These are phyloP conservation scores for Tetranychus truncatus DNA, from an alignment of 2,888 invertebrate species.

Conservation along the genomic window DNA sequence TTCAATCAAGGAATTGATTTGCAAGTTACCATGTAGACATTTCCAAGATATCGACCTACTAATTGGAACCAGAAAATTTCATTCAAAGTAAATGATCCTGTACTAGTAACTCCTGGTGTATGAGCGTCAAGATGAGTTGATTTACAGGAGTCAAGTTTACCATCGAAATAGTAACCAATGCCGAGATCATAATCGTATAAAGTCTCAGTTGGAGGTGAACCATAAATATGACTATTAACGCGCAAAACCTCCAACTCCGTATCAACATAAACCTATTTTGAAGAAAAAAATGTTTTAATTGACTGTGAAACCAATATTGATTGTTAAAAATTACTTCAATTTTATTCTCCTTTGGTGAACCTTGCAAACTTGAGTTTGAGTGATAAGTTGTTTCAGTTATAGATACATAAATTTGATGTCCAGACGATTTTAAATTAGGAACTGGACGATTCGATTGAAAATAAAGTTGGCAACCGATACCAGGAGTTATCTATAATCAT, in stretches of 20 bases:
- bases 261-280: not conserved
- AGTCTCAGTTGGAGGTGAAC: not conserved
- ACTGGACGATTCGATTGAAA: not conserved
- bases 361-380: not conserved
- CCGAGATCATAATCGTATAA: not conserved
- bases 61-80: not conserved
- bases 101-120: not conserved
- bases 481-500: not conserved
- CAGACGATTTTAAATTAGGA: not conserved
- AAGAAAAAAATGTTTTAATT: not conserved
- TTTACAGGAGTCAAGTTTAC: not conserved
- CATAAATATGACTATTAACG: not conserved
- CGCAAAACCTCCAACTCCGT: not conserved
- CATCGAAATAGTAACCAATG: not conserved
- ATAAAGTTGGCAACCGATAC: not conserved
- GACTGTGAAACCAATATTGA: not conserved
- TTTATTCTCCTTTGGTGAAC: not conserved
- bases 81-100: not conserved
- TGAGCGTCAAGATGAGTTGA: not conserved
- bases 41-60: not conserved
- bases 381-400: not conserved
- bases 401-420: not conserved
- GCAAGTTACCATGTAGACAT: not conserved
- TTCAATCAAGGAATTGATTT: too few relatives aligned
- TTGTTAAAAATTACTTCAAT: not conserved